Conservation (phyloP, 1,140 invertebrate species). For the Euglossa dilemma region DNA sequence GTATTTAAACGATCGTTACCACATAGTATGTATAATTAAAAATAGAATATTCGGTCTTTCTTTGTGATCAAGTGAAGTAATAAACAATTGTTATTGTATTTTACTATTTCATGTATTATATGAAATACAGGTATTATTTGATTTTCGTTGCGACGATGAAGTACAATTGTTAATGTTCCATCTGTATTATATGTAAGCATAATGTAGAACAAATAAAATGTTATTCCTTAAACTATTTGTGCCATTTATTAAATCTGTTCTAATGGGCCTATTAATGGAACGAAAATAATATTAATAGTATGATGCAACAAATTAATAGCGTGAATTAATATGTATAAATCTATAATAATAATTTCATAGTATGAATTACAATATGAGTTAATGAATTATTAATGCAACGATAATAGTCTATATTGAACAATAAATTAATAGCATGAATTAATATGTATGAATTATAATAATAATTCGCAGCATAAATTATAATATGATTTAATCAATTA, state of each 20-base stretch:
- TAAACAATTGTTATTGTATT: neutral
- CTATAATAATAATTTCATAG: too few relatives aligned
- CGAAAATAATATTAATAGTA: neutral
- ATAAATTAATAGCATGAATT: too few relatives aligned
- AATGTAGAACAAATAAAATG: slow-evolving; percentile 26
- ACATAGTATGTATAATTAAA: too few relatives aligned
- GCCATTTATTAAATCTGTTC: neutral
- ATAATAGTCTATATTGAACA: too few relatives aligned
- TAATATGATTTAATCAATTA: too few relatives aligned
- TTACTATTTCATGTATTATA: neutral
- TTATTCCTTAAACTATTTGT: slow-evolving; percentile 21
- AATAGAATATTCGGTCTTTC: neutral
- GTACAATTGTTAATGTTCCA: neutral
- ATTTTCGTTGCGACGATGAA: neutral
- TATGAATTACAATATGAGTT: too few relatives aligned
- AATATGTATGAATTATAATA: too few relatives aligned
- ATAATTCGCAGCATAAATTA: too few relatives aligned
- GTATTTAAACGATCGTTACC: neutral
- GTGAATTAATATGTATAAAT: neutral
- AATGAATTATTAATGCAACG: too few relatives aligned
- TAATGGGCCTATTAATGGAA: neutral
- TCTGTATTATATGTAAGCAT: slow-evolving; percentile 14
- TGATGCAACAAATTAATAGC: neutral
- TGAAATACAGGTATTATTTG: neutral
- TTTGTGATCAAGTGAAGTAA: neutral